Conservation (phyloP, 1,140 invertebrate species). For the Adelges cooleyi region DNA sequence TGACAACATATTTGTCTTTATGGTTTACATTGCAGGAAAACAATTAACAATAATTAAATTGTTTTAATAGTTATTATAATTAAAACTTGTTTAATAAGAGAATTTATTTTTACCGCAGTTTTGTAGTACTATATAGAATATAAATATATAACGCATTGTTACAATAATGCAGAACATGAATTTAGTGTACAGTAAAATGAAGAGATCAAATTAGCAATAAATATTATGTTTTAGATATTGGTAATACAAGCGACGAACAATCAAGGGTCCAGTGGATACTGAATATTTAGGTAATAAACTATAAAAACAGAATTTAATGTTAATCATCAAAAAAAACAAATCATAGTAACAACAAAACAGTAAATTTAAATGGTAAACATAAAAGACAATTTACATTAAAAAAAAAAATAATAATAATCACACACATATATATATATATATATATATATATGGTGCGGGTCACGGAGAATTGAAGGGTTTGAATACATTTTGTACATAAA, state of each 20-base stretch:
- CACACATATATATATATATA: constrained; percentile 17
- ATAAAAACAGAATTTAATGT: constrained; percentile 15
- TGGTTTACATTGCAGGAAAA: background rate
- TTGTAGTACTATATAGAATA: background rate
- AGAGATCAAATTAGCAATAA: constrained; percentile 19
- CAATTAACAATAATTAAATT: constrained; percentile 3
- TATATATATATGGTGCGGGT: constrained; percentile 18
- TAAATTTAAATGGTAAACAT: constrained; percentile 12
- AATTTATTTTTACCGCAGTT: background rate
- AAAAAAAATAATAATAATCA: constrained; percentile 20
- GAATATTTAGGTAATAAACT: background rate
- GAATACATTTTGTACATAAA: too few relatives aligned
- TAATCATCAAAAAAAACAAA: constrained; percentile 16
- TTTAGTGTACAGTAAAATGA: constrained; percentile 12
- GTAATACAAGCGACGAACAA: constrained; percentile 10
- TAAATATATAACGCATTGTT: too few relatives aligned
- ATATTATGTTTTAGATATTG: constrained; percentile 18
- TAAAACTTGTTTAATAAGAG: background rate
- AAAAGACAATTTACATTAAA: constrained; percentile 11
- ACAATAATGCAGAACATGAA: background rate
- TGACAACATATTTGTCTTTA: too few relatives aligned
- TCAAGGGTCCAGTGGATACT: background rate
- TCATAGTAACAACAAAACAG: background rate
- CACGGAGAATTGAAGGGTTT: too few relatives aligned
- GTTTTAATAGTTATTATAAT: constrained; percentile 5